Evolutionary conservation across 2,797 vertebrate genomes (phyloP).

Genomic region (Fratercula arctica): DNA sequence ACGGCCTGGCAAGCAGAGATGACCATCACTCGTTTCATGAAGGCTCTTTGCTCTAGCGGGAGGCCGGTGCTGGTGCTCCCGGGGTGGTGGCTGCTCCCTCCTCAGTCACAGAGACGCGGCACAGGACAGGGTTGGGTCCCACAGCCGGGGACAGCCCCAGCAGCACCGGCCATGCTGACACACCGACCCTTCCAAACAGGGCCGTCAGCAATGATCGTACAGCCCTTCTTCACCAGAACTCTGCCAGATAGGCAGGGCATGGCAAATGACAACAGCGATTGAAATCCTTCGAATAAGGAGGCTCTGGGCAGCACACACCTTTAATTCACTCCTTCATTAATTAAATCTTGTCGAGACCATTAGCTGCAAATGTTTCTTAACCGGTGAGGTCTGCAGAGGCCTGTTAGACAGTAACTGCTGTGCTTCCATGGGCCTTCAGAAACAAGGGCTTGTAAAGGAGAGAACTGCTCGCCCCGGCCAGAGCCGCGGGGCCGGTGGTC

Average conservation of each 20-base stretch:
- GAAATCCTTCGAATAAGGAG: not conserved
- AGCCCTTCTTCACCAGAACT: not conserved
- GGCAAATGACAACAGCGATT: not conserved
- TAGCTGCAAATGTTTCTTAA: not conserved
- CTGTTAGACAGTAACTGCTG: not conserved
- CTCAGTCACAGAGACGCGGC: not conserved
- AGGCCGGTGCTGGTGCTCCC: fast-evolving
- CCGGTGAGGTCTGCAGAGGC: not conserved
- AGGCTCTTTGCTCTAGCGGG: not conserved
- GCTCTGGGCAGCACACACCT: not conserved
- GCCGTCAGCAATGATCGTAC: not conserved
- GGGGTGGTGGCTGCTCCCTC: not conserved
- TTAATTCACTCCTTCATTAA: not conserved
- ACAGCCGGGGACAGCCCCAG: not conserved
- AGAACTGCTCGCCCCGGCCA: not conserved
- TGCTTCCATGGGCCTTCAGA: not conserved
- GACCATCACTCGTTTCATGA: fast-evolving
- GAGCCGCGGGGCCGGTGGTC: not conserved
- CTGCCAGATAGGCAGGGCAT: not conserved
- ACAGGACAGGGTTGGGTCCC: not conserved
- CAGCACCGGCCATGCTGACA: fast-evolving
- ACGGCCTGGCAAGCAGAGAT: not conserved
- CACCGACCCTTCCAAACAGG: not conserved
- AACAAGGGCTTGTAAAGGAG: not conserved
- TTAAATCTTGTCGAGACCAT: not conserved